Evolutionary conservation across 1,140 invertebrate species (phyloP).

Genomic region (Aphidius gifuensis): DNA sequence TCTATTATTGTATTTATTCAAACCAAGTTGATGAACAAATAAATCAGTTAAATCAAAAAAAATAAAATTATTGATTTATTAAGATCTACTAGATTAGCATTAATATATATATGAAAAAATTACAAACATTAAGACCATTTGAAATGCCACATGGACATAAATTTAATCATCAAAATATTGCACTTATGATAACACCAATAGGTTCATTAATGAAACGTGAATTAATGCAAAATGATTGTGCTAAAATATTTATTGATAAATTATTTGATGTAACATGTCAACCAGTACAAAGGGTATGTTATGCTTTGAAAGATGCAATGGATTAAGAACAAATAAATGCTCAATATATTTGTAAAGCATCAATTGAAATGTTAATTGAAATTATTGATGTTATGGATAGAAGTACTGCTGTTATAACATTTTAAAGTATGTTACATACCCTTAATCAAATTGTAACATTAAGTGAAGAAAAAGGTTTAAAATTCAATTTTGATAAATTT

Average conservation of each 20-base stretch:
- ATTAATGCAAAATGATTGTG: conserved; percentile 51
- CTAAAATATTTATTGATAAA: conserved; percentile 64
- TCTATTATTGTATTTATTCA: no score
- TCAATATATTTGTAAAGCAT: conserved; percentile 50
- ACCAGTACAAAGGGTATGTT: conserved; percentile 61
- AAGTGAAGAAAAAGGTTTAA: no score
- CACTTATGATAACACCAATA: conserved; percentile 63
- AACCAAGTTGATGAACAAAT: no score
- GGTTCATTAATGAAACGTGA: conserved; percentile 46
- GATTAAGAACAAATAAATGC: conserved; percentile 38
- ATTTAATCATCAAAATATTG: no score
- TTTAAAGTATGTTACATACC: conserved; percentile 65
- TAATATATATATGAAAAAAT: no score
- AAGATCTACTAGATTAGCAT: no score
- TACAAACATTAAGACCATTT: no score
- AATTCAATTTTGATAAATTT: no score
- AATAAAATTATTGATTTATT: no score
- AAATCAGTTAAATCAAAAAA: no score
- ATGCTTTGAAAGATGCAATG: conserved; percentile 57
- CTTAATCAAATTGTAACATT: no score
- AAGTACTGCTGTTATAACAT: conserved; percentile 66
- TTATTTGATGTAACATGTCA: conserved; percentile 62
- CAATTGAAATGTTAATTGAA: conserved; percentile 53
- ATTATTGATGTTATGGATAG: conserved; percentile 62
- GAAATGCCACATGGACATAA: no score